Conservation (phyloP, 2,888 invertebrate genomes). For the Drosophila glabriapex region DNA sequence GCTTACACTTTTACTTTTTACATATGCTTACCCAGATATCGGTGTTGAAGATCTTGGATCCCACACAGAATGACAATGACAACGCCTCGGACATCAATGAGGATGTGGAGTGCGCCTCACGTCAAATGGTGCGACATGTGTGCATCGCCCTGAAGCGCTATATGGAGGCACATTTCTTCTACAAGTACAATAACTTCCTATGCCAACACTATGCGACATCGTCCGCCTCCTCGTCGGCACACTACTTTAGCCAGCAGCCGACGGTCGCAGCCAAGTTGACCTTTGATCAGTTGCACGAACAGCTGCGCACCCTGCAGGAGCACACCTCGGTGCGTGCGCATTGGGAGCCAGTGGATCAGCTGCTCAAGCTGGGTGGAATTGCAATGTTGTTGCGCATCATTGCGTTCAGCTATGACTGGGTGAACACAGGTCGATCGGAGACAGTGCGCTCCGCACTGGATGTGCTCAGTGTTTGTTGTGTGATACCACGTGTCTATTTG, state of each 20-base stretch:
- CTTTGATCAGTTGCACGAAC: slow-evolving; percentile 94
- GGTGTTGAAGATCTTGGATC: slow-evolving; percentile 92
- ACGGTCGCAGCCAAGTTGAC: slow-evolving; percentile 88
- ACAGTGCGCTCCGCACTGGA: slow-evolving; percentile 93
- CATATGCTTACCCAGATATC: slow-evolving; percentile 87
- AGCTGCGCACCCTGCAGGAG: slow-evolving; percentile 93
- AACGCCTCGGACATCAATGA: slow-evolving; percentile 90
- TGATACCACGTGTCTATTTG: slow-evolving; percentile 92
- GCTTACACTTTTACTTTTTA: background rate
- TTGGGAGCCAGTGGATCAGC: slow-evolving; percentile 96
- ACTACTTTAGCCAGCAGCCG: slow-evolving; percentile 84
- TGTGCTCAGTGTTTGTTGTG: slow-evolving; percentile 95
- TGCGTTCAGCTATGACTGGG: slow-evolving; percentile 96
- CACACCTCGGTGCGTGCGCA: slow-evolving; percentile 90
- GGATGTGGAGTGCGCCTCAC: slow-evolving; percentile 95
- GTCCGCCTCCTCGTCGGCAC: slow-evolving; percentile 70
- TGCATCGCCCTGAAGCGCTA: slow-evolving; percentile 95
- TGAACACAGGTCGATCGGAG: slow-evolving; percentile 90
- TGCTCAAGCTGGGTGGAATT: slow-evolving; percentile 93
- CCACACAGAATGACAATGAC: slow-evolving; percentile 86
- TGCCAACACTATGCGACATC: slow-evolving; percentile 86
- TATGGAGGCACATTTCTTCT: slow-evolving; percentile 94
- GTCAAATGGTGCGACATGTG: slow-evolving; percentile 96
- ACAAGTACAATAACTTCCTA: slow-evolving; percentile 91
- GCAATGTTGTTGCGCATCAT: slow-evolving; percentile 93